Conservation (phyloP, 92 coral and sea anemone genomes). For the Epizoanthus ramosus region DNA sequence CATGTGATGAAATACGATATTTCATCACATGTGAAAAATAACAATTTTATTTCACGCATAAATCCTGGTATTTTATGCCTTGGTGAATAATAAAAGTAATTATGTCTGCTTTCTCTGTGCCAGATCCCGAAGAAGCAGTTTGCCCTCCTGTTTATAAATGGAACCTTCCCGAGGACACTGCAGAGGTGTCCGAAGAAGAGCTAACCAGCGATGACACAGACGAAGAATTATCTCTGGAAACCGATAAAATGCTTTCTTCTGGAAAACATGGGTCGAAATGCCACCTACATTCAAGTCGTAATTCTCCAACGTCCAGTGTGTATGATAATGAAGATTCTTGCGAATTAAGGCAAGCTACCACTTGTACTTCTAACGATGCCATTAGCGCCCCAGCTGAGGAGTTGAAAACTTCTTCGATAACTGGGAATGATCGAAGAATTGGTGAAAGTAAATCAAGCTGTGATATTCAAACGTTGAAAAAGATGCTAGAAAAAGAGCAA, state of each 20-base stretch:
- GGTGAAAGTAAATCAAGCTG: background rate
- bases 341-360: background rate
- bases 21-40: too few species aligned
- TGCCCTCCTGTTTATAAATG: too few species aligned
- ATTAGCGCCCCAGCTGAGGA: background rate
- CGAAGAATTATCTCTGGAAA: background rate
- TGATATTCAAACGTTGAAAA: background rate
- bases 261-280: background rate
- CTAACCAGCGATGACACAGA: background rate
- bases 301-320: background rate
- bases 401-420: background rate
- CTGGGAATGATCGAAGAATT: background rate
- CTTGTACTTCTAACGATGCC: background rate
- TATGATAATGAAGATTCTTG: background rate
- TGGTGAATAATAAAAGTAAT: too few species aligned
- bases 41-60: too few species aligned
- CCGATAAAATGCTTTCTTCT: background rate
- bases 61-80: too few species aligned
- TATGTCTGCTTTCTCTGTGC: too few species aligned
- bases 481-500: background rate
- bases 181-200: too few species aligned
- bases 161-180: too few species aligned
- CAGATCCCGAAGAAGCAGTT: too few species aligned
- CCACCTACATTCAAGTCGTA: background rate
- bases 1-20: too few species aligned